phyloP scores from a whole-genome alignment of 35 echinoderm and acorn worm species.

The Heliocidaris tuberculata region DNA sequence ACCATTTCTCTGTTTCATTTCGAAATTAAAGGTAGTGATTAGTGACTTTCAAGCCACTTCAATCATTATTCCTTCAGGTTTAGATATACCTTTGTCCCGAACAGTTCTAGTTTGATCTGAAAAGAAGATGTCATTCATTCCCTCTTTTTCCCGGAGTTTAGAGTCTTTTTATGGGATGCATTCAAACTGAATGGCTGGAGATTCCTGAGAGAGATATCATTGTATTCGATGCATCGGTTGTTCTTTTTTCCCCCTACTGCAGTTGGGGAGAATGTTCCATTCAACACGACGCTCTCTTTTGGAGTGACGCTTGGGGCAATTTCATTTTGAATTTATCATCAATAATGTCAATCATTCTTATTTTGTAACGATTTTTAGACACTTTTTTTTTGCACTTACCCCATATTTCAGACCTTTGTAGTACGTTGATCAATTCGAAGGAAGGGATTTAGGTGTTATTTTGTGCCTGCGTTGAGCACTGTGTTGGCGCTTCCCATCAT shows the following conservation, averaged over 20 bases:
- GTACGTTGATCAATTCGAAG: neutral
- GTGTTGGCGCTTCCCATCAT: no score
- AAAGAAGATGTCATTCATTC: no score
- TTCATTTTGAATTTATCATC: neutral
- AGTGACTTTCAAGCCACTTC: no score
- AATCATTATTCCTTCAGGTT: no score
- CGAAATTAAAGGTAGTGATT: no score
- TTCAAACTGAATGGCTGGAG: no score
- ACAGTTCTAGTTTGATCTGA: no score
- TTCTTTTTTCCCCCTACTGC: neutral
- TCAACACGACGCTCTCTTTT: neutral
- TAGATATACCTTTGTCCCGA: no score
- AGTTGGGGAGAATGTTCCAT: neutral
- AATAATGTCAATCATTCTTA: conserved; percentile 13
- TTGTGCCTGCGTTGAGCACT: no score
- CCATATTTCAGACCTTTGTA: neutral
- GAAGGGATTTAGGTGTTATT: neutral
- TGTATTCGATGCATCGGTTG: neutral
- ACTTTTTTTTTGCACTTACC: neutral
- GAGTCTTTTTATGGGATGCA: no score
- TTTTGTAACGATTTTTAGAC: neutral
- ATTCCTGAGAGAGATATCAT: neutral
- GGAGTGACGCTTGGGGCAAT: neutral
- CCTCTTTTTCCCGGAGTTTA: no score
- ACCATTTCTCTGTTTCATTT: no score